Evolutionary conservation across 2,888 invertebrate genomes (phyloP), one percentile per base, ranked within the genome.

Genomic region (Cantharis rufa): DNA sequence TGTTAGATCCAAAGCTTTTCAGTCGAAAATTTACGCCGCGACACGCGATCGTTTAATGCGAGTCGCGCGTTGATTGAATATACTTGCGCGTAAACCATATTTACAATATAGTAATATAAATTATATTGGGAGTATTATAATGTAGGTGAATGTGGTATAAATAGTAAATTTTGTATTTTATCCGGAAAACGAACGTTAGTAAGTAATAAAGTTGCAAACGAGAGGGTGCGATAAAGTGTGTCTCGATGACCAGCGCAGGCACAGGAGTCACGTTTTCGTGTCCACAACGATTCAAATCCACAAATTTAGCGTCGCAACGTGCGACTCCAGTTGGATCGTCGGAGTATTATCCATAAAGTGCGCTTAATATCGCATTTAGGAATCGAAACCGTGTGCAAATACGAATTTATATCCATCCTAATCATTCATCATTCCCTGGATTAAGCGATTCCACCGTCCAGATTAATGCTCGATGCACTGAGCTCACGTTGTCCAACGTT

Each of bases 371-470:
- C 83, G 81, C 83, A 82, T 83, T 84, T 83, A 82, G 83, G 80
- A 83, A 84, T 84, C 82, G 84, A 82, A 83, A 84, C 84, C 83
- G 85, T 83, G 84, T 84, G 85, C 85, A 85, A 85, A 85, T 85
- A 83, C 84, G 84, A 83, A 86, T 86, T 86, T 86, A 85, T 85
- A 84, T 82, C 80, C 83, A 83, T 82, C 83, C 84, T 85, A 85
- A 86, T 86, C 86, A 87, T 87, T 84, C 85, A 86, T 86, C 86
- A 86, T 85, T 84, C 84, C 82, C 79, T 27, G 86, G 86, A 85
- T 86, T 86, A 86, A 84, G 81, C 84, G 84, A 84, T 85, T 85
- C 85, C 64, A 16, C 64, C 84, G 84, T 80, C 73, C 82, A 83
- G 84, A 85, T 85, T 86, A 86, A 79, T 77, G 78, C 77, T 62